Evolutionary conservation across 2,797 vertebrate genomes (phyloP).

Genomic region (Cheirogaleus major): DNA sequence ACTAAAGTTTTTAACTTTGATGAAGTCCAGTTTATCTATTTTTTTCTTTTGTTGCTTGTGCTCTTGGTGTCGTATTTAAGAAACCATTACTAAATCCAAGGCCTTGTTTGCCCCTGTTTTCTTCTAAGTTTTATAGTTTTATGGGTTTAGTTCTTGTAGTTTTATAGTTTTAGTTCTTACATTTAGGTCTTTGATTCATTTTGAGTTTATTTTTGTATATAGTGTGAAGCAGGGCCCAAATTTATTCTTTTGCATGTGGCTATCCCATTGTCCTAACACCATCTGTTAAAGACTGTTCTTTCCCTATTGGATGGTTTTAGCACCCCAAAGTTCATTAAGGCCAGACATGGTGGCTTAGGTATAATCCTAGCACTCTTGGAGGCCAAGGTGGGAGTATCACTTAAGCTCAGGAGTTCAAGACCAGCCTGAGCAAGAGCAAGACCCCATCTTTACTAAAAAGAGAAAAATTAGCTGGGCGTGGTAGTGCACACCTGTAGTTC

Average conservation of each 20-base stretch:
- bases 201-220: background rate
- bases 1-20: background rate
- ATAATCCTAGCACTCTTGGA: too few relatives aligned
- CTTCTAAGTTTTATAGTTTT: background rate
- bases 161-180: background rate
- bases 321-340: too few relatives aligned
- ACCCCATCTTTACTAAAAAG: too few relatives aligned
- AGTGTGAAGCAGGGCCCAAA: background rate
- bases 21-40: background rate
- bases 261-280: background rate
- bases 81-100: background rate
- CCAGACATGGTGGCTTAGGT: too few relatives aligned
- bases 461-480: too few relatives aligned
- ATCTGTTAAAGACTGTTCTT: background rate
- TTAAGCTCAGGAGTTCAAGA: too few relatives aligned
- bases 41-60: background rate
- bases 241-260: background rate
- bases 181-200: background rate
- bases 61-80: background rate
- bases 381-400: too few relatives aligned
- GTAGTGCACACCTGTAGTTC: too few relatives aligned
- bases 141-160: background rate
- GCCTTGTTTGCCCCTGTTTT: background rate
- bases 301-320: background rate
- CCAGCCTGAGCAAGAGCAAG: too few relatives aligned